Conservation (phyloP, 1,140 invertebrate genomes). For the Tribolium madens region DNA sequence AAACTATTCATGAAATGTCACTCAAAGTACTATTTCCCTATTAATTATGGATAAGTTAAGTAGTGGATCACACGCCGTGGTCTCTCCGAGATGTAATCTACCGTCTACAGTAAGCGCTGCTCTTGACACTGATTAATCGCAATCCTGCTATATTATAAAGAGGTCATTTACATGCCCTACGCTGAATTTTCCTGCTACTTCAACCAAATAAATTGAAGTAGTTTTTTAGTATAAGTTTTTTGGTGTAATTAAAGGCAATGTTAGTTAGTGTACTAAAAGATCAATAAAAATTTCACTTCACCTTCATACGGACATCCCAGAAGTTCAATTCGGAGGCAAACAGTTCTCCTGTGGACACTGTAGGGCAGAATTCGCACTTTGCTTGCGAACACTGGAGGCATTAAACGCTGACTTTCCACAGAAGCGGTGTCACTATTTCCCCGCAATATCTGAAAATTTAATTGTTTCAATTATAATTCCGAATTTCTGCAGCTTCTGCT, state of each 20-base stretch:
- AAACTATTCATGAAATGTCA: constrained; percentile 46
- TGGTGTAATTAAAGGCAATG: too few relatives aligned
- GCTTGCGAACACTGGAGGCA: constrained; percentile 75
- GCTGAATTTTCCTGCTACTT: constrained; percentile 28
- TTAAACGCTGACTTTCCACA: constrained; percentile 73
- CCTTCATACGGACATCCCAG: constrained; percentile 74
- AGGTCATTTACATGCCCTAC: constrained; percentile 43
- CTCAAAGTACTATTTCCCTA: constrained; percentile 44
- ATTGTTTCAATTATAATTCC: neutral
- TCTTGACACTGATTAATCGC: constrained; percentile 47
- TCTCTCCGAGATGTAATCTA: constrained; percentile 46
- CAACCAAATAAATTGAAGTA: constrained; percentile 22
- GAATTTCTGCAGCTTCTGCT: too few relatives aligned
- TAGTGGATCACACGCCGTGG: constrained; percentile 40
- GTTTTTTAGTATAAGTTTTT: too few relatives aligned
- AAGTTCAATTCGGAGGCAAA: constrained; percentile 79
- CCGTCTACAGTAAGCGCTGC: constrained; percentile 41
- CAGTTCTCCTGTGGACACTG: constrained; percentile 75
- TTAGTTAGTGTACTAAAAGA: neutral
- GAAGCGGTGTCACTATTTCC: constrained; percentile 79
- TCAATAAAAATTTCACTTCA: constrained; percentile 62
- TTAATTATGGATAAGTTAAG: constrained; percentile 48
- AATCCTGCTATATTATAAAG: constrained; percentile 33
- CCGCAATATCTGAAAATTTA: constrained; percentile 61
- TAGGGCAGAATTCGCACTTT: constrained; percentile 77